Evolutionary conservation across 2,888 invertebrate genomes (phyloP), one percentile per base, ranked within the genome.

Genomic region (Calameuta pallipes): DNA sequence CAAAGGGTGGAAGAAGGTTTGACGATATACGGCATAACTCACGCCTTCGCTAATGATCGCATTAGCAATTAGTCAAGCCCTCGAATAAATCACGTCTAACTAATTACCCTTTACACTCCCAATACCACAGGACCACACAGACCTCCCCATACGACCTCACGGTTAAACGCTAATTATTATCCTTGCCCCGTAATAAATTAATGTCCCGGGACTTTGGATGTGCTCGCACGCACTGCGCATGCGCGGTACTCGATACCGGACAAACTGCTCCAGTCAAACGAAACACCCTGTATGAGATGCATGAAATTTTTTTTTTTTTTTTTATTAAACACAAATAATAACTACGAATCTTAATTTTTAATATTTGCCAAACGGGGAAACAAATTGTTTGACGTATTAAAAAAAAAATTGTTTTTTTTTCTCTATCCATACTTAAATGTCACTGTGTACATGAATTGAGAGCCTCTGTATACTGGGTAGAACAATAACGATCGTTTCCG

Each of bases 121-220:
- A 83, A 81, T 80, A 75, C 68, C 80, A 77, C 80, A 75, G 82
- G 85, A 85, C 87, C 85, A 85, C 85, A 85, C 85, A 83, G 81
- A 69, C 74, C 77, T 79, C 41, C 56, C 82, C 15, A 23, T 56
- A 56, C 23, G 82, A 83, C 82, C 85, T 86, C 83, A 81, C 82
- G 82, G 83, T 87, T 86, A 83, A 86, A 86, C 85, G 82, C 85
- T 89, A 88, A 89, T 89, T 89, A 88, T 90, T 88, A 87, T 86
- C 86, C 86, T 80, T 80, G 84, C 23, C 82, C 79, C 81, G 82
- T 84, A 84, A 87, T 89, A 87, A 87, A 88, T 89, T 88, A 85
- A 87, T 85, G 82, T 84, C 82, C 82, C 84, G 83, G 84, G 79
- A 80, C 75, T 81, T 76, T 31, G 4, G 71, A 31, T 71, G 31